phyloP scores from a whole-genome alignment of 2,113 vertebrate genomes.

The Motacilla tschutschensis region DNA sequence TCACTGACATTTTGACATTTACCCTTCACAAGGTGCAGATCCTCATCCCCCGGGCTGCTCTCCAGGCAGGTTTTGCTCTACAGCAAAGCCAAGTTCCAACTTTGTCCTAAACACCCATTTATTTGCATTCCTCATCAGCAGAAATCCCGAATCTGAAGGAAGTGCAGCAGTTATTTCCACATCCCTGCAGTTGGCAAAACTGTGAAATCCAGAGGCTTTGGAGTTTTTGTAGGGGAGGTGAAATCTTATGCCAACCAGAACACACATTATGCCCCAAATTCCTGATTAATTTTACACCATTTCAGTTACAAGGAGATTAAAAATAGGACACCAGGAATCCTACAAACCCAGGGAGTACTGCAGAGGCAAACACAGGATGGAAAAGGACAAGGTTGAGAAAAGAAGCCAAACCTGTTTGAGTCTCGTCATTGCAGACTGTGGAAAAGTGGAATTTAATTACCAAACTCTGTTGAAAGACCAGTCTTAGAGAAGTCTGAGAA shows the following conservation, averaged over 20 bases:
- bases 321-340: neutral
- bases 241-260: neutral
- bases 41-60: neutral
- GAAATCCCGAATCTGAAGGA: neutral
- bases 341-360: neutral
- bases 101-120: neutral
- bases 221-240: neutral
- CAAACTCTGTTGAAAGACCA: neutral
- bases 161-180: neutral
- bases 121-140: neutral
- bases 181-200: neutral
- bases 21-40: neutral
- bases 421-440: rapidly evolving
- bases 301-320: neutral
- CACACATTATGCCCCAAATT: neutral
- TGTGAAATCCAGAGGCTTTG: neutral
- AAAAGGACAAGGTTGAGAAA: rapidly evolving
- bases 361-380: neutral
- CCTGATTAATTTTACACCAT: neutral
- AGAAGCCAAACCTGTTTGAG: neutral
- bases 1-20: rapidly evolving
- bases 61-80: neutral
- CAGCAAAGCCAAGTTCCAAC: neutral
- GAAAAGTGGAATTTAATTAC: neutral
- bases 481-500: neutral